Evolutionary conservation across 2,113 vertebrate genomes (phyloP).

Genomic region (Micronycteris hirsuta): DNA sequence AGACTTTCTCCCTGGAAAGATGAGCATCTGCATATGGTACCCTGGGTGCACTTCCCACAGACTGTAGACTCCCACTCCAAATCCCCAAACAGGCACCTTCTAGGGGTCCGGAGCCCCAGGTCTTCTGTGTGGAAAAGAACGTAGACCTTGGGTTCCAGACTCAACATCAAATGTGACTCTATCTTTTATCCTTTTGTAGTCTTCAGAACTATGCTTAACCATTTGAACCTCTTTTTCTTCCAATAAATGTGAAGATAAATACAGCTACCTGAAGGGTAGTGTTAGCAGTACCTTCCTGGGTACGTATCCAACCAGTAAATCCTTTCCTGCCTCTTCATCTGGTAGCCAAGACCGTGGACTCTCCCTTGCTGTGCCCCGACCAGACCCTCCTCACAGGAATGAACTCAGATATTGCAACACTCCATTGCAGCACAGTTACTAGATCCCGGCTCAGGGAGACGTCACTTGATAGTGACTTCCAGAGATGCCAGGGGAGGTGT

Average conservation of each 20-base stretch:
- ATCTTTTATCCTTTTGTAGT: background rate
- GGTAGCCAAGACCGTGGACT: background rate
- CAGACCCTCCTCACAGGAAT: accelerated
- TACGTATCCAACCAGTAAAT: background rate
- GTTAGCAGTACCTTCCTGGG: background rate
- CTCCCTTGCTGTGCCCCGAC: background rate
- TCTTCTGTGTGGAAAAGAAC: background rate
- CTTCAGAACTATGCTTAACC: background rate
- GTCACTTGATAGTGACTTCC: background rate
- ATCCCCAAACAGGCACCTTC: background rate
- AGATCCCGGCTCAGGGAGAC: background rate
- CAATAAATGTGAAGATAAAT: background rate
- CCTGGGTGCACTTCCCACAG: background rate
- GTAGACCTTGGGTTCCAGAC: background rate
- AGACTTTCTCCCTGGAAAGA: background rate
- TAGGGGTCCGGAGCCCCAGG: background rate
- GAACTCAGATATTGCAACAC: background rate
- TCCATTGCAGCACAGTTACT: too few relatives aligned
- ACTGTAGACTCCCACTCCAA: background rate
- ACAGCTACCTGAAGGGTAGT: background rate
- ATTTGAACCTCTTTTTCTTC: background rate
- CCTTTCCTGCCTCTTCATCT: background rate
- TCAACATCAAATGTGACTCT: background rate
- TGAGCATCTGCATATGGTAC: accelerated
- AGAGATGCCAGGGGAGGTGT: background rate